These are phyloP conservation scores for Campoplex capitator DNA, from an alignment of 2,888 invertebrate species.

Conservation along the genomic window DNA sequence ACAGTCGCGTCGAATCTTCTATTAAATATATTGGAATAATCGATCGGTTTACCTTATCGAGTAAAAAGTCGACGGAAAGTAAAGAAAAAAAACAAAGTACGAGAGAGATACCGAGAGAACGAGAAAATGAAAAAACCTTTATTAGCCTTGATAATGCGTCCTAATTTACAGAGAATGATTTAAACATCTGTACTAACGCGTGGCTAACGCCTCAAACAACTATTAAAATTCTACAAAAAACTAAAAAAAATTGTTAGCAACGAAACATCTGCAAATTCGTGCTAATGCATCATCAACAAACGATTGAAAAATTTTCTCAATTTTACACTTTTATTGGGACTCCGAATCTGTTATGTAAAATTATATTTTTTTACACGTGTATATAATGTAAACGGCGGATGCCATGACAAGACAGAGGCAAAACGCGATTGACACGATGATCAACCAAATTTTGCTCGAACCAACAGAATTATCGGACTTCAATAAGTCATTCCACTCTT, in stretches of 20 bases:
- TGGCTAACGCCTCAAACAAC: background rate
- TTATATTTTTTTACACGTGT: slow-evolving; percentile 39
- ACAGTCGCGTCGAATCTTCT: slow-evolving; percentile 42
- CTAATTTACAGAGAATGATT: background rate
- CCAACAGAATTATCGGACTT: background rate
- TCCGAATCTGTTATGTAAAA: background rate
- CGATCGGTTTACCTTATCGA: slow-evolving; percentile 47
- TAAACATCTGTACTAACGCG: background rate
- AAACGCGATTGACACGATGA: slow-evolving; percentile 35
- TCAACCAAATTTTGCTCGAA: slow-evolving; percentile 48
- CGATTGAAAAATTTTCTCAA: background rate
- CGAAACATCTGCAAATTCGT: background rate
- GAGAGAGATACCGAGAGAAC: background rate
- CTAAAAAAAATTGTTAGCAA: background rate
- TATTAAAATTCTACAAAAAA: background rate
- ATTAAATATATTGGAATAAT: slow-evolving; percentile 54
- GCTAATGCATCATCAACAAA: background rate
- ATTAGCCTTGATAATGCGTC: background rate
- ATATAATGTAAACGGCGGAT: slow-evolving; percentile 40
- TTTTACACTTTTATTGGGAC: background rate
- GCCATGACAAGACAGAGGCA: slow-evolving; percentile 44
- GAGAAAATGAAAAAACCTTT: background rate
- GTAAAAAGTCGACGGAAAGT: slow-evolving; percentile 23
- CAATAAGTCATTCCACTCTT: slow-evolving; percentile 31
- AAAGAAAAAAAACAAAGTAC: too few species aligned